Base-by-base conservation (phyloP, 2,888 invertebrate species). In the Rapana venosa region DNA sequence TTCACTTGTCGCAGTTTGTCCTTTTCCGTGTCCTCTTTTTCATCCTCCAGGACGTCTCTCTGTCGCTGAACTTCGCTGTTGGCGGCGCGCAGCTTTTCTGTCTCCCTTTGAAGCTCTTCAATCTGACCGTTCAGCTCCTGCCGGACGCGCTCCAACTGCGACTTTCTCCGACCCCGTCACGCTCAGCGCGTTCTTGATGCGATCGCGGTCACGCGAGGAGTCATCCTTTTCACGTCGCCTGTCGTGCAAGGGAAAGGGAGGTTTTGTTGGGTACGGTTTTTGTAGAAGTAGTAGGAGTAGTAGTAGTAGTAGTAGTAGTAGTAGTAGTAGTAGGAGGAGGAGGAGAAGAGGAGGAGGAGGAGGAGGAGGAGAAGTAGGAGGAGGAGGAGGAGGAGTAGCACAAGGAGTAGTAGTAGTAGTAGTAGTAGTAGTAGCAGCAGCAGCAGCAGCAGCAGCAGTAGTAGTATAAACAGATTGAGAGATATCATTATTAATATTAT, bases 1-100 rank as follows among this genome's bases (percentile, higher is more conserved):
- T 96, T 96, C 83, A 94, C 93, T 92, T 95, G 95, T 61, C 96
- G 93, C 30, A 96, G 96, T 91, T 96, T 95, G 92, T 96, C 96
- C 94, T 98, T 97, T 94, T 98, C 98, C 90, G 98, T 96, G 93
- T 97, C 97, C 94, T 97, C 97, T 96, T 98, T 98, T 94, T 98
- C 98, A 74, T 97, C 97, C 94, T 98, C 97, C 56, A 98, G 96
- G 22, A 97, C 97, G 94, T 99, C 98, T 91, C 98, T 96, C 15
- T 97, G 97, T 95, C 98, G 98, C 96, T 98, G 98, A 91, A 98
- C 96, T 79, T 97, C 97, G 32, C 95, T 94, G 92, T 96, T 96
- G 17, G 95, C 95, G 6, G 95, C 93, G 92, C 95, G 94, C 11
- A 95, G 93, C 90, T 94, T 95, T 91, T 95, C 94, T 56, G 94